Evolutionary conservation across 2,797 vertebrate species (phyloP).

Genomic region (Oceanodroma leucorhoa): DNA sequence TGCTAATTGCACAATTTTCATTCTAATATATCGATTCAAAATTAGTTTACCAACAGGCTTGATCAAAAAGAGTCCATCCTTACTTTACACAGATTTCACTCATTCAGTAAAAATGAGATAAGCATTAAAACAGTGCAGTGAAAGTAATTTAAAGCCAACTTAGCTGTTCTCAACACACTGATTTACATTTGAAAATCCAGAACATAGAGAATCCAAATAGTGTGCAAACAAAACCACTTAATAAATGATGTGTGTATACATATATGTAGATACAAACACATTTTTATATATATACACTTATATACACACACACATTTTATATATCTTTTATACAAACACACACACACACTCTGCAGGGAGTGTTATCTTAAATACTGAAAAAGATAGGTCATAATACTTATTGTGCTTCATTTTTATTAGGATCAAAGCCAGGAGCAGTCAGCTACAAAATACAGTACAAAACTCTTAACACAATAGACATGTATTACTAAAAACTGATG

Average conservation of each 20-base stretch:
- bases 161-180: neutral
- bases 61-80: neutral
- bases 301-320: neutral
- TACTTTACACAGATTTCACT: neutral
- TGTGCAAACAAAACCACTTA: neutral
- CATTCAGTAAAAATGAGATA: neutral
- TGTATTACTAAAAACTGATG: neutral
- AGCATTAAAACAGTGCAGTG: neutral
- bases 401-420: neutral
- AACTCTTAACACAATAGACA: neutral
- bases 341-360: neutral
- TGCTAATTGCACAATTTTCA: neutral
- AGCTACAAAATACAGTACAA: neutral
- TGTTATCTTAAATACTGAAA: neutral
- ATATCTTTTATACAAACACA: neutral
- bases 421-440: neutral
- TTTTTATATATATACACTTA: neutral
- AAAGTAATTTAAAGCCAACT: neutral
- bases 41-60: neutral
- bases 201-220: neutral
- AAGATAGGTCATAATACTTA: neutral
- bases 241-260: neutral
- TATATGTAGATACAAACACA: neutral
- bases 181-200: neutral
- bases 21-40: neutral